Evolutionary conservation across 2,113 vertebrate genomes (phyloP), one percentile per base, ranked within the genome.

Genomic region (Piaya cayana): DNA sequence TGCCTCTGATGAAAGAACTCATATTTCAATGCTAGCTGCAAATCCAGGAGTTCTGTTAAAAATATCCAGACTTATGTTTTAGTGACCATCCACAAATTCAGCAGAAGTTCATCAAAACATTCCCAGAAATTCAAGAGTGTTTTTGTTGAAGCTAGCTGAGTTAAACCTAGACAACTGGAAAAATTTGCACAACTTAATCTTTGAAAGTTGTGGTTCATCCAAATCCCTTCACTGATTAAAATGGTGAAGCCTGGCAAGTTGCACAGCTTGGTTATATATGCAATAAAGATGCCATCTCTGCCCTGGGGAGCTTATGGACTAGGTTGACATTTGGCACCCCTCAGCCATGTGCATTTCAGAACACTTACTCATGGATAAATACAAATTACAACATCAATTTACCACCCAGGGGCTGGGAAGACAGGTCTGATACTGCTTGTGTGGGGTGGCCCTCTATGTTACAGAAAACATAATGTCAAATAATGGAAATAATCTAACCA

Each of bases 281-380:
- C 29, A n/a, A 52, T 6, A 55, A 88, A 95, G 91, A 94, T 95
- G 95, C 87, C 93, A 92, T 91, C 95, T 85, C 78, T 82, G 87
- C 93, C 87, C 63, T 0, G 0, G 64, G 93, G 90, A 90, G 49
- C 68, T 94, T 77, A 85, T 65, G 63, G 82, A 91, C 94, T 85
- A 39, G 84, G 82, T 78, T 95, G 92, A 93, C 39, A 74, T 5
- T 94, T 2, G 18, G 56, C 52, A 71, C 75, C 87, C 49, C 64
- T 96, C 82, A 59, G 15, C 55, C 47, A 50, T 70, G 85, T 94
- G 87, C 92, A 85, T 94, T 95, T 89, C 85, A 95, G 90, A 96
- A 71, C 32, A 59, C 75, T 97, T 95, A 96, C 84, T 96, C 95
- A 95, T 63, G 87, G 79, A 34, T 91, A 93, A 85, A 85, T 93